Base-by-base conservation (phyloP, 2,888 invertebrate genomes). In the Andrena bicolor region DNA sequence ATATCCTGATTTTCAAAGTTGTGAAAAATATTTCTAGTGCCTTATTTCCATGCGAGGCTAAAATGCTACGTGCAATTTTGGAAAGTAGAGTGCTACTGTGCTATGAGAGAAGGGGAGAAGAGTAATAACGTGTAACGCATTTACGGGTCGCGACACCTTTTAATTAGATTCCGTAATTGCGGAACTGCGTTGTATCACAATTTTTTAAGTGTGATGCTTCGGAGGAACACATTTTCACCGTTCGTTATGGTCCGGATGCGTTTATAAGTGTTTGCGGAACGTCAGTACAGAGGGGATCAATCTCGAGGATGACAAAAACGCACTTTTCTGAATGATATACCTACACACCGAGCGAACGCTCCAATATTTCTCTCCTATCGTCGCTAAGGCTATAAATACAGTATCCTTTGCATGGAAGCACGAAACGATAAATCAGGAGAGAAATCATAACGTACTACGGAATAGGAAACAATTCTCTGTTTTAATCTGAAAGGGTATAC, bases 291-390 rank as follows among this genome's bases (percentile, higher is more conserved):
- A 58, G 60, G 60, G 64, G 10, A 56, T 65, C 69, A 32, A 61
- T 79, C 58, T 65, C 35, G 30, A 20, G 23, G 64, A 71, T 66
- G 60, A 48, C 26, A 23, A 65, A 64, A 48, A 71, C 32, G 49
- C 65, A 20, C 64, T 70, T 60, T 79, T 51, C 79, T 49, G 64
- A 64, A 80, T 65, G 80, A 78, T 65, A 26, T 7, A 16, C 41
- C 13, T 70, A 78, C 70, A 30, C 2, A 13, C 30, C n/a, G 77
- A 68, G 35, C 61, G 60, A 53, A 28, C 80, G 53, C 79, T 71
- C 71, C 70, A 79, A 79, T 80, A 79, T 79, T 71, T 80, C 64
- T 79, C 41, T 66, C 60, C 41, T 79, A 79, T 80, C 80, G 60
- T 79, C 53, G 71, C 41, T 48, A 32, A 48, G 71, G 70, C 80